A percentile compares a stretch with the other conserved stretches of the same genome.
These are phyloP conservation scores for Pogonomyrmex barbatus DNA, from an alignment of 1,140 invertebrate genomes.

Conservation along the genomic window DNA sequence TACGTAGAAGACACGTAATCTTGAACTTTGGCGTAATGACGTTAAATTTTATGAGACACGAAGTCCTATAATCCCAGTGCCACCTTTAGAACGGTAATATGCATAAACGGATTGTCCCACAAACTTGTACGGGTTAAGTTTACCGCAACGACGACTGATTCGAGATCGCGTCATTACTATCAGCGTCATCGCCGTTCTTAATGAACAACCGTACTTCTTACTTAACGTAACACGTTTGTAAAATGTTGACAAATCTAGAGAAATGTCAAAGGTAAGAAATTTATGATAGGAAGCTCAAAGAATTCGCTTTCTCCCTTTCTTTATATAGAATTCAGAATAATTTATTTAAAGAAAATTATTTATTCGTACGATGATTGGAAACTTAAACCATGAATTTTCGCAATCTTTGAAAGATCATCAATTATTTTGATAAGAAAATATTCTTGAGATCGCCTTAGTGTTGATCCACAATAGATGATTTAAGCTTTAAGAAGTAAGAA, in stretches of 20 bases:
- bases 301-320: neutral
- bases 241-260: neutral
- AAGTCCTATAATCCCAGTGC: conserved; percentile 83
- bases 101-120: conserved; percentile 86
- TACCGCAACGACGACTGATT: conserved; percentile 79
- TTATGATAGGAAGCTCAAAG: neutral
- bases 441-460: neutral
- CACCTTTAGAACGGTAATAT: conserved; percentile 83
- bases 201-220: neutral
- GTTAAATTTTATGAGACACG: conserved; percentile 84
- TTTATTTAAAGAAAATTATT: neutral
- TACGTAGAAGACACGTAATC: conserved; percentile 73
- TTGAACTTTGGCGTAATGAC: conserved; percentile 82
- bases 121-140: conserved; percentile 86
- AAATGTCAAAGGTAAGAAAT: neutral
- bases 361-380: neutral
- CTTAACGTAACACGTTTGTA: too few relatives aligned
- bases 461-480: too few relatives aligned
- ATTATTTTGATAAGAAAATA: conserved; percentile 23
- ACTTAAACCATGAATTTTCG: neutral
- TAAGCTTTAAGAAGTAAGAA: too few relatives aligned
- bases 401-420: conserved; percentile 10
- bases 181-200: conserved; percentile 11
- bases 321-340: neutral
- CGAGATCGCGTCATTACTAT: conserved; percentile 48